phyloP scores from a whole-genome alignment of 2,797 vertebrate genomes.

The Scomberomorus guttatus region DNA sequence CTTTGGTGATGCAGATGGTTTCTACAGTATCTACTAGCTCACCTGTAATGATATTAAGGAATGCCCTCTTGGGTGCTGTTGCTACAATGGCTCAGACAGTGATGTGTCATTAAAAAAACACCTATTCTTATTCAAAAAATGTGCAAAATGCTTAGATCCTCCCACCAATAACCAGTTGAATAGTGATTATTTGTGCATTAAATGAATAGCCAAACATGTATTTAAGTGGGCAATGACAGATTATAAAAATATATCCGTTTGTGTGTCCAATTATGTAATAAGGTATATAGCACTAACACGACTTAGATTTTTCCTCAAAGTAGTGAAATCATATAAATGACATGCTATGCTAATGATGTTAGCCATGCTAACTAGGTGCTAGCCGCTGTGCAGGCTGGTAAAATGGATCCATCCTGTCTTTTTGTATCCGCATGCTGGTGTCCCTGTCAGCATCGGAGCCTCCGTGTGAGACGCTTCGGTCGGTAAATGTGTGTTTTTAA shows the following conservation, averaged over 20 bases:
- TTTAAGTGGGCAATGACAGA: not conserved
- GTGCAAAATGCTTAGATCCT: not conserved
- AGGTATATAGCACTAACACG: too few relatives aligned
- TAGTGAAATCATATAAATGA: too few relatives aligned
- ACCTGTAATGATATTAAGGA: slow-evolving; percentile 27
- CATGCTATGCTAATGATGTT: too few relatives aligned
- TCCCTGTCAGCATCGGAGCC: too few relatives aligned
- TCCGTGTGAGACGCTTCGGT: too few relatives aligned
- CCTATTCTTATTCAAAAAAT: not conserved
- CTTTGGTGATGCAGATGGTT: slow-evolving; percentile 27
- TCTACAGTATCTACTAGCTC: slow-evolving; percentile 8
- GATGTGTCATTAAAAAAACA: slow-evolving; percentile 11
- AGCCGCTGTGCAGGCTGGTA: too few relatives aligned
- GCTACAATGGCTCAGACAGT: slow-evolving; percentile 20
- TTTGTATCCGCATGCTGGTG: too few relatives aligned
- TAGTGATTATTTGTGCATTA: not conserved
- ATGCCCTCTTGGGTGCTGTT: slow-evolving; percentile 17
- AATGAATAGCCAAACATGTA: not conserved
- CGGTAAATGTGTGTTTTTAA: too few relatives aligned
- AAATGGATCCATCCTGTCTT: too few relatives aligned
- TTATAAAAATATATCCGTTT: not conserved
- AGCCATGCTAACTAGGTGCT: too few relatives aligned
- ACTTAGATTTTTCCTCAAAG: too few relatives aligned
- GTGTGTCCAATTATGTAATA: too few relatives aligned
- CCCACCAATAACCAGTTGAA: not conserved